These are phyloP conservation scores for Sphenodon punctatus DNA, from an alignment of 2,797 vertebrate genomes.

Conservation along the genomic window DNA sequence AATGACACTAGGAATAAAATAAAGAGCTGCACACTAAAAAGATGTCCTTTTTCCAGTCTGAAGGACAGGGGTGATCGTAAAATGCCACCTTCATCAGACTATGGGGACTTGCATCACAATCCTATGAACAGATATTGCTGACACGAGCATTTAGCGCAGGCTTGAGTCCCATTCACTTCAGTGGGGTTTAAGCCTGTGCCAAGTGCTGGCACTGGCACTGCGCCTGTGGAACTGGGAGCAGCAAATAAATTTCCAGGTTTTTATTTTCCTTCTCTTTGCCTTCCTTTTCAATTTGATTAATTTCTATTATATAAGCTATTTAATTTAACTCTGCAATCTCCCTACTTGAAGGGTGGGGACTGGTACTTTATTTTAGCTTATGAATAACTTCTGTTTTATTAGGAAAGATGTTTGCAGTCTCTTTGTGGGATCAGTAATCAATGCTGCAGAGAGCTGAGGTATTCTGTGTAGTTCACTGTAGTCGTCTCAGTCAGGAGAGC, in stretches of 20 bases:
- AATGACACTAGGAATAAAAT: constrained; percentile 33
- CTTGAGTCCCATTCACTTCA: no score
- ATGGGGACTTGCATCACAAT: no score
- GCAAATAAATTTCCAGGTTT: neutral
- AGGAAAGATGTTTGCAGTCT: constrained; percentile 28
- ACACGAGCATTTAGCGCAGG: no score
- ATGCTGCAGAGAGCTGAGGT: constrained; percentile 22
- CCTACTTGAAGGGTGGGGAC: constrained; percentile 30
- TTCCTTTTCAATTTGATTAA: neutral
- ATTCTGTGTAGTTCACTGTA: neutral
- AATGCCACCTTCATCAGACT: neutral
- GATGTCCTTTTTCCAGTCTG: neutral
- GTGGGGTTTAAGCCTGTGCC: no score
- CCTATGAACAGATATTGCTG: no score
- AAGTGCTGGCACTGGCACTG: no score
- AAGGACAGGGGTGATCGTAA: neutral
- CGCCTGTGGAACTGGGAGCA: neutral
- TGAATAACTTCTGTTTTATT: constrained; percentile 41
- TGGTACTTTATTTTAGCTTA: constrained; percentile 46
- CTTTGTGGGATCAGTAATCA: constrained; percentile 45
- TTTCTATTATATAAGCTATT: neutral
- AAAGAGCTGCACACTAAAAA: neutral
- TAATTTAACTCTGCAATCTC: constrained; percentile 27
- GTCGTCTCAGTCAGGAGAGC: constrained; percentile 32
- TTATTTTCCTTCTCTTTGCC: neutral